These are phyloP conservation scores for Syngnathus floridae DNA, from an alignment of 2,113 vertebrate species.

Conservation along the genomic window DNA sequence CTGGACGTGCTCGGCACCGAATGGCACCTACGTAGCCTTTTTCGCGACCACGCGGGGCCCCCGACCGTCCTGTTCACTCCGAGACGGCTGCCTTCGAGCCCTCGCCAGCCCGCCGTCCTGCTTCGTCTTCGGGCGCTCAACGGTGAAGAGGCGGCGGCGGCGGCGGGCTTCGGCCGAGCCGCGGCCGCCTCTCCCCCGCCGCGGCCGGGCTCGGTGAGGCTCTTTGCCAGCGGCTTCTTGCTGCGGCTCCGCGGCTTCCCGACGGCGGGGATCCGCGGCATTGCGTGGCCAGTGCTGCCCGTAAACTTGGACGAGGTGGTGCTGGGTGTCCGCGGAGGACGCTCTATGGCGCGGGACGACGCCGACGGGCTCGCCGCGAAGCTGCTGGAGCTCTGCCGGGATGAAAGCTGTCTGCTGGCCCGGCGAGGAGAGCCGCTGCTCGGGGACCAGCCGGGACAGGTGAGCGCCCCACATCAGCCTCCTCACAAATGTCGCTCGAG, in stretches of 20 bases:
- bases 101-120: constrained; percentile 41
- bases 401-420: constrained; percentile 52
- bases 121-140: constrained; percentile 52
- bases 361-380: constrained; percentile 41
- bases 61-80: constrained; percentile 64
- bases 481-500: not conserved
- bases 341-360: constrained; percentile 54
- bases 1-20: constrained; percentile 49
- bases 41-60: constrained; percentile 31
- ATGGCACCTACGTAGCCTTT: constrained; percentile 39
- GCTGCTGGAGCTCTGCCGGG: constrained; percentile 56
- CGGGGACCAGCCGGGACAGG: constrained; percentile 43
- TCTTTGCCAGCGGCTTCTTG: constrained; percentile 63
- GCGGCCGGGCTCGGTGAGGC: constrained; percentile 35
- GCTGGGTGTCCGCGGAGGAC: constrained; percentile 60
- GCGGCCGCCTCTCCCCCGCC: not conserved
- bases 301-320: constrained; percentile 57
- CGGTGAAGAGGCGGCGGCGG: constrained; percentile 45
- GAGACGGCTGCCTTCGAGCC: constrained; percentile 15
- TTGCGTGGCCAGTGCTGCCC: constrained; percentile 40
- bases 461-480: not conserved
- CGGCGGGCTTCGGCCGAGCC: constrained; percentile 14
- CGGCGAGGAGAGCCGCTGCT: constrained; percentile 64
- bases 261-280: constrained; percentile 25
- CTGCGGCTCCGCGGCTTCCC: constrained; percentile 52